Base-by-base conservation (phyloP, 2,797 vertebrate genomes). In the Gambelia wislizenii region DNA sequence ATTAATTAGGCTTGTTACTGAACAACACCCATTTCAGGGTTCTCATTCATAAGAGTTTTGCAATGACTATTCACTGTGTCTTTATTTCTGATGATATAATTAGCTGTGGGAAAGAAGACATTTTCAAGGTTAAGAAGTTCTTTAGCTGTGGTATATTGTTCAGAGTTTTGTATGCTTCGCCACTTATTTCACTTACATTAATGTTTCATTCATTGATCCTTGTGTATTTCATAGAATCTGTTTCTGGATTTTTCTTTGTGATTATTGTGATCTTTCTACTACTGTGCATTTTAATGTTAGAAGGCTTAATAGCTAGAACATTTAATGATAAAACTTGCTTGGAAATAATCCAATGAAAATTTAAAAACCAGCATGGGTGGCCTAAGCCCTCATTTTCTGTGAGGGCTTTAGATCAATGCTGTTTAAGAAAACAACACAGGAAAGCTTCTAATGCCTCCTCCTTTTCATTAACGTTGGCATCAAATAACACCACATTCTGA, bases 41-140 rank as follows among this genome's bases (percentile, higher is more conserved):
- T 56, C 64, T 25, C n/a, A 54, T 54, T 69, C n/a, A 33, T 72
- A 77, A 72, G 22, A 81, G 9, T 61, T 72, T 75, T 64, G 36
- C 12, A 39, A 18, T 49, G 42, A 81, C 12, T 33, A 33, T 82
- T 76, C 30, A 42, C 36, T 27, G 14, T 56, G 59, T 52, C 54
- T 59, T 82, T 64, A 67, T 42, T 82, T 47, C 74, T 75, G 39
- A 75, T 49, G 39, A 86, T 54, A 56, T 54, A 20, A 81, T 64
- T 89, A 86, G 59, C 18, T 44, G 30, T 39, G 33, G 81, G 54
- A 25, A n/a, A 67, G 54, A 30, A 44, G 79, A 83, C 30, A 75
- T 20, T 86, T 64, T 86, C 84, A 89, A 86, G 78, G 70, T 86
- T 83, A 89, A 82, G 78, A 36, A 67, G 84, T 52, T 20, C 12